Evolutionary conservation across 2,113 vertebrate genomes (phyloP), one percentile per base, ranked within the genome.

Genomic region (Muscicapa adusta): DNA sequence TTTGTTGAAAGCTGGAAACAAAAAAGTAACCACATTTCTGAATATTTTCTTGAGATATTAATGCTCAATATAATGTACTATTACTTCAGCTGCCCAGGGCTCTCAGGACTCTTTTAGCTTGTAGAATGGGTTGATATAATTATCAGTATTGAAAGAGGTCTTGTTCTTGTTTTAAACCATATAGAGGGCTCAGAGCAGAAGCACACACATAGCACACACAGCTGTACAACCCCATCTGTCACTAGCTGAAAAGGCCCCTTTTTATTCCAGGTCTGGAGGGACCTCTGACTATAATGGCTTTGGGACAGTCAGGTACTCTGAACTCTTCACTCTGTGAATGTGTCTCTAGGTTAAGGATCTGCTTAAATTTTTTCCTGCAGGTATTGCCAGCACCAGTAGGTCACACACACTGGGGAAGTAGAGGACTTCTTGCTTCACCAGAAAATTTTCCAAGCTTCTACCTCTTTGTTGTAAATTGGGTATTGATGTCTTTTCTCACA

Each of bases 1-100:
- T 94, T 93, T 31, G 16, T n/a, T 65, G 54, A 85, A 77, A 89
- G 87, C 10, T 86, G 33, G 71, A 85, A 83, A 81, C 70, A 73
- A 91, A 77, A 77, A 48, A 5, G 5, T 61, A 83, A 73, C n/a
- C 29, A n/a, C 10, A 34, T n/a, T 15, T 80, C 60, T 92, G 65
- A 81, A 77, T 40, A 51, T 56, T 54, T 89, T 78, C 26, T 77
- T 91, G 17, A 10, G 36, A n/a, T 88, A 73, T 51, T 70, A 62
- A 58, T 58, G 42, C 10, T 70, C 43, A 70, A 17, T 50, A 53
- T 57, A 12, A n/a, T 18, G 22, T 70, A 36, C 26, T 50, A 22
- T 76, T 70, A 77, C 33, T 71, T 86, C 40, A 66, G 40, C 43
- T 91, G 16, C 33, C 15, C 42, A 31, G 33, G 8, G 6, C 23